Base-by-base conservation (phyloP, 2,797 vertebrate genomes). In the Aphelocoma californica region DNA sequence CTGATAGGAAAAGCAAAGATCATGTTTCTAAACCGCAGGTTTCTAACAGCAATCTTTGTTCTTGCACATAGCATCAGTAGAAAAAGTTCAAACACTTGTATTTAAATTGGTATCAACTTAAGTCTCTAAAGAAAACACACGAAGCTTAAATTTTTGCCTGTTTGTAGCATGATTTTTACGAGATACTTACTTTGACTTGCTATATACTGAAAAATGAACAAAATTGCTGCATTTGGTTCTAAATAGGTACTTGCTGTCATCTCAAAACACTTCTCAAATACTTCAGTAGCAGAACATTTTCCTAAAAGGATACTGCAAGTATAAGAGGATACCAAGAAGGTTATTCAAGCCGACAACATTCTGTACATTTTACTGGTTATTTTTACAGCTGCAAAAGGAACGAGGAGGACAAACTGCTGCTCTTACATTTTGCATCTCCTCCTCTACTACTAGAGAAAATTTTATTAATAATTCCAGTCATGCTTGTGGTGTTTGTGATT, bases 341-440 rank as follows among this genome's bases (percentile, higher is more conserved):
- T n/a, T 82, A 79, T 72, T 88, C 53, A 92, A 78, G n/a, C 45
- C 5, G 23, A 91, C 65, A 83, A 77, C 58, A 75, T 89, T 90
- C 61, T 83, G 69, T 85, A 72, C 40, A 79, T 93, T 84, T 93
- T 73, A 83, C 54, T 71, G 36, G 31, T 75, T 94, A 92, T 93
- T 96, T 97, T 96, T 90, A 94, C 82, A 93, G 91, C 84, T 96
- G 87, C 36, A 88, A 74, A 91, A 78, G 57, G n/a, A 86, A 92
- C 4, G 7, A 65, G 78, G 78, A 88, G 29, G 47, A 80, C n/a
- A 92, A 88, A 93, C 34, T 70, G 19, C 54, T 81, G 50, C 25
- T 91, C 91, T 92, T 57, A 93, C 31, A 80, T 60, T 84, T 45
- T 54, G 32, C 51, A 42, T 64, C 69, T 86, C 60, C 88, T 78